These are phyloP conservation scores for Rhinogobio ventralis DNA, from an alignment of 2,797 vertebrate species.

Conservation along the genomic window DNA sequence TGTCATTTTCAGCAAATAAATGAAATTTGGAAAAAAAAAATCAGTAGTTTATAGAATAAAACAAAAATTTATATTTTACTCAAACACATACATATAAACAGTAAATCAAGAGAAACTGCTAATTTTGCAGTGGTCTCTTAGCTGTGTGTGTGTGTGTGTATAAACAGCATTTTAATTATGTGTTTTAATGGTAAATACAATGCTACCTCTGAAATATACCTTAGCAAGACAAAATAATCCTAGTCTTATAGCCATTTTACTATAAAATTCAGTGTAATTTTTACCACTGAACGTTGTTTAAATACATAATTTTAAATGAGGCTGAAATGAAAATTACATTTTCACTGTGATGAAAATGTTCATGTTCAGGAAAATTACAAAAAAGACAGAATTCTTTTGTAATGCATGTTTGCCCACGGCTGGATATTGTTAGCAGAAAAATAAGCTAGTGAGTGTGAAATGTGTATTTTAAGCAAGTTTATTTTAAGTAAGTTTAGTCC, in stretches of 20 bases:
- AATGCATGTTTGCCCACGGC: not conserved
- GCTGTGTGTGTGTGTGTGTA: too few species aligned
- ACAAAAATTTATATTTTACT: too few species aligned
- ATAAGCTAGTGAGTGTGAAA: not conserved
- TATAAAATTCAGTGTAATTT: not conserved
- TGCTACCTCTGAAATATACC: not conserved
- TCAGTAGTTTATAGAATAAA: too few species aligned
- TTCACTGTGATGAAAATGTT: not conserved
- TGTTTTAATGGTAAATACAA: not conserved
- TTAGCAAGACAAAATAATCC: not conserved
- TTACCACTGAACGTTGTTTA: not conserved
- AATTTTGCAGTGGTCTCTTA: too few species aligned
- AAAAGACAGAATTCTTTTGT: not conserved
- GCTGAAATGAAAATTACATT: not conserved
- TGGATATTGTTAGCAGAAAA: not conserved
- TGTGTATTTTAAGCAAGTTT: conserved; percentile 1
- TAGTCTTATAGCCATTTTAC: not conserved
- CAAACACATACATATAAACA: too few species aligned
- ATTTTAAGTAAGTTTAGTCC: not conserved
- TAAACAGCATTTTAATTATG: not conserved
- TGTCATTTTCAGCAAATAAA: too few species aligned
- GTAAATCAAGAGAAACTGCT: too few species aligned
- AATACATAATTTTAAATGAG: not conserved
- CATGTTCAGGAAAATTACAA: not conserved
- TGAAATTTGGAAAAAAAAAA: too few species aligned